These are phyloP conservation scores for Hybos culiciformis DNA, from an alignment of 2,888 invertebrate genomes.

Conservation along the genomic window DNA sequence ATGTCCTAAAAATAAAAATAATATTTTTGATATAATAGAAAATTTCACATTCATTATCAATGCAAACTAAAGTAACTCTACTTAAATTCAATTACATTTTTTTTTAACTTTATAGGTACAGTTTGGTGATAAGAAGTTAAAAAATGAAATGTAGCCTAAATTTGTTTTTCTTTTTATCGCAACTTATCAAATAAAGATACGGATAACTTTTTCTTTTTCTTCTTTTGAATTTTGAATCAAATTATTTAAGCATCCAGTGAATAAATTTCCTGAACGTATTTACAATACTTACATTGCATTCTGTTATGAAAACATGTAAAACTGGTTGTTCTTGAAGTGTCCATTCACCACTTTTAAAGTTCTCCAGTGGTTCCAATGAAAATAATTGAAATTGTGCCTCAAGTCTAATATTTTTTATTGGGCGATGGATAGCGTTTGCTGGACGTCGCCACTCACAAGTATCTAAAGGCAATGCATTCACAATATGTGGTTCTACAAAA, in stretches of 20 bases:
- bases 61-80: neutral
- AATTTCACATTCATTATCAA: slow-evolving; percentile 2
- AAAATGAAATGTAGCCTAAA: too few species aligned
- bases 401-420: slow-evolving; percentile 69
- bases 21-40: neutral
- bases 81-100: too few species aligned
- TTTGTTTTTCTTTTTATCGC: too few species aligned
- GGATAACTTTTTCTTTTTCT: too few species aligned
- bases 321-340: slow-evolving; percentile 77
- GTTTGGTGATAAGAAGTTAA: neutral
- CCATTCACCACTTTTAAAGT: slow-evolving; percentile 56
- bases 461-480: slow-evolving; percentile 72
- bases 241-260: too few species aligned
- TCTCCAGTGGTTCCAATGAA: slow-evolving; percentile 50
- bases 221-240: too few species aligned
- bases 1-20: slow-evolving; percentile 53
- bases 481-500: slow-evolving; percentile 62
- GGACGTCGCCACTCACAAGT: slow-evolving; percentile 85
- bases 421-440: slow-evolving; percentile 73
- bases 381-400: slow-evolving; percentile 71
- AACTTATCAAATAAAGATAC: too few species aligned
- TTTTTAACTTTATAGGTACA: too few species aligned
- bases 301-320: slow-evolving; percentile 90
- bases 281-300: slow-evolving; percentile 69
- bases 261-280: too few species aligned